phyloP scores from a whole-genome alignment of 1,140 invertebrate species.

The Diabrotica virgifera region DNA sequence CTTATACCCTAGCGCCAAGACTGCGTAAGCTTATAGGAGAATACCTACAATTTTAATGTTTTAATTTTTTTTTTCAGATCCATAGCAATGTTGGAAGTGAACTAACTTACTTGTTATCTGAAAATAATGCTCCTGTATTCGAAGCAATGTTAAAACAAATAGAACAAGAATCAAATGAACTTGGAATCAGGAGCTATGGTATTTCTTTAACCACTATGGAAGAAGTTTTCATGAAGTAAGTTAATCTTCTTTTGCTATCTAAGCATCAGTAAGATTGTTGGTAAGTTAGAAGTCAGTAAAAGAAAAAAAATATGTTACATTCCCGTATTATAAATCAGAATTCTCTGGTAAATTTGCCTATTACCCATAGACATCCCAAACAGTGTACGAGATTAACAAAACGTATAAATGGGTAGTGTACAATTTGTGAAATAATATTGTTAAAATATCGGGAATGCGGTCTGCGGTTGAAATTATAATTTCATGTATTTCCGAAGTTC shows the following conservation, averaged over 20 bases:
- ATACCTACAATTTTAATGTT: neutral
- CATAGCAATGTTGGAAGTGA: conserved; percentile 38
- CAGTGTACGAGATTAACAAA: too few species aligned
- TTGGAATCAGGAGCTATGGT: conserved; percentile 64
- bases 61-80: conserved; percentile 17
- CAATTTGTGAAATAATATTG: too few species aligned
- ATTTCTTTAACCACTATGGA: conserved; percentile 84
- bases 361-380: too few species aligned
- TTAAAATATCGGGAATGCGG: too few species aligned
- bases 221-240: conserved; percentile 86
- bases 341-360: too few species aligned
- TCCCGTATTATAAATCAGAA: neutral
- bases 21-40: too few species aligned
- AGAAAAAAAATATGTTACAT: neutral
- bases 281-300: neutral
- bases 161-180: conserved; percentile 59
- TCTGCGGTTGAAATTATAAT: too few species aligned
- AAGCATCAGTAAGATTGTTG: neutral
- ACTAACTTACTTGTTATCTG: conserved; percentile 36
- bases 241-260: conserved; percentile 10
- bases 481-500: too few species aligned
- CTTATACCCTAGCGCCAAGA: too few species aligned
- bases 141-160: conserved; percentile 66
- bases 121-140: conserved; percentile 51
- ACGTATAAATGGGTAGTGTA: too few species aligned